Base-by-base conservation (phyloP, 2,113 vertebrate species). In the Gopherus flavomarginatus region DNA sequence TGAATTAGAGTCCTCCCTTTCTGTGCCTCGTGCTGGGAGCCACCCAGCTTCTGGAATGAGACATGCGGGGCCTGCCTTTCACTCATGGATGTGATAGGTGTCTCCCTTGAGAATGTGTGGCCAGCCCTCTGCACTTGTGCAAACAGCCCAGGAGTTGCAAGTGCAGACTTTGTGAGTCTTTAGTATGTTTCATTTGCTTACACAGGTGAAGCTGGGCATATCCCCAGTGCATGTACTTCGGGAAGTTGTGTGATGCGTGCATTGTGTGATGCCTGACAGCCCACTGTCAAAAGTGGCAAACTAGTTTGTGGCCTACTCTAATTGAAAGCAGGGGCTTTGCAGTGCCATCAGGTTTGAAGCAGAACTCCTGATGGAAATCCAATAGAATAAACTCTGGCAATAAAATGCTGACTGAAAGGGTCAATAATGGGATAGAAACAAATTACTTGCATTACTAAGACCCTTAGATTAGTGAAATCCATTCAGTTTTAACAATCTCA, bases 381-480 rank as follows among this genome's bases (percentile, higher is more conserved):
- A 16, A 11, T 24, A 91, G 93, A 89, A 93, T 91, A 93, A 94
- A 92, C 24, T 47, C 26, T 89, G 96, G 97, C 96, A 97, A 97
- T 97, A 96, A 97, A 97, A 93, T 92, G 92, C 95, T 96, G 92
- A 96, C 19, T 72, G 65, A 94, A 96, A 96, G 97, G 96, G 89
- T 96, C 97, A 97, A 96, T 96, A 94, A 80, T 97, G 94, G 93
- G 52, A 94, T 96, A 96, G 78, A 91, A 97, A 96, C 86, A 88
- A 24, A 57, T 88, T 90, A 89, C 96, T 97, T 97, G 94, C 97
- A 97, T 94, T 97, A 92, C 95, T 95, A 96, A 97, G 93, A 95
- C 90, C 95, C 92, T 92, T 95, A 91, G 97, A 97, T 96, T 95
- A 90, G 93, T 97, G 96, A 97, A 97, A 92, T 62, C 93, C 85